These are phyloP conservation scores for Phymorhynchus buccinoides DNA, from an alignment of 1,140 invertebrate genomes.

Conservation along the genomic window DNA sequence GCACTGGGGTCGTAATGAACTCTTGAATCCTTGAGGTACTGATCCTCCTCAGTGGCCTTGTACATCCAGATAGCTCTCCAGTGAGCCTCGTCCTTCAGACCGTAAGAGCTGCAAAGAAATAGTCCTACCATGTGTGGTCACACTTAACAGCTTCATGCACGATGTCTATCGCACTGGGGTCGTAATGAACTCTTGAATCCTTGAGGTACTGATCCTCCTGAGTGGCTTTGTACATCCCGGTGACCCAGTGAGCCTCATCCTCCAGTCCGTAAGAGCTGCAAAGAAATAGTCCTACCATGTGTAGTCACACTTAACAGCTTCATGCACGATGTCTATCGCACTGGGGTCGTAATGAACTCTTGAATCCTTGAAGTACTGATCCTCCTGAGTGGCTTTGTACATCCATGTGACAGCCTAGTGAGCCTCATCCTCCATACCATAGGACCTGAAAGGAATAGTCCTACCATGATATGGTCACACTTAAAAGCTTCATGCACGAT, in stretches of 20 bases:
- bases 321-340: no score
- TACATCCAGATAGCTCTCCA: slow-evolving; percentile 80
- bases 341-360: slow-evolving; percentile 73
- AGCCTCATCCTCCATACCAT: slow-evolving; percentile 78
- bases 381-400: slow-evolving; percentile 77
- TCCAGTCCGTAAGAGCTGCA: slow-evolving; percentile 77
- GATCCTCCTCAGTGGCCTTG: slow-evolving; percentile 76
- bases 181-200: slow-evolving; percentile 76
- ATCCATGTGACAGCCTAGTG: slow-evolving; percentile 79
- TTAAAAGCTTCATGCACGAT: no score
- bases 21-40: slow-evolving; percentile 76
- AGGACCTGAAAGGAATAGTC: no score
- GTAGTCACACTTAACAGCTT: no score
- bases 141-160: no score
- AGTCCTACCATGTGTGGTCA: no score
- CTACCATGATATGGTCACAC: no score
- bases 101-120: slow-evolving; percentile 76
- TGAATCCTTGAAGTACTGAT: slow-evolving; percentile 76
- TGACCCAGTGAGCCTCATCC: slow-evolving; percentile 79
- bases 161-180: slow-evolving; percentile 31
- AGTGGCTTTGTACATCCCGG: slow-evolving; percentile 79
- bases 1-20: slow-evolving; percentile 71
- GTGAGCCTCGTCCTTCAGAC: slow-evolving; percentile 78
- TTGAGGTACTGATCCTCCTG: slow-evolving; percentile 75
- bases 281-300: no score